Percentiles rank a stretch among this genome's conserved stretches.
Evolutionary conservation across 2,797 vertebrate species (phyloP).

Genomic region (Cyclopterus lumpus): DNA sequence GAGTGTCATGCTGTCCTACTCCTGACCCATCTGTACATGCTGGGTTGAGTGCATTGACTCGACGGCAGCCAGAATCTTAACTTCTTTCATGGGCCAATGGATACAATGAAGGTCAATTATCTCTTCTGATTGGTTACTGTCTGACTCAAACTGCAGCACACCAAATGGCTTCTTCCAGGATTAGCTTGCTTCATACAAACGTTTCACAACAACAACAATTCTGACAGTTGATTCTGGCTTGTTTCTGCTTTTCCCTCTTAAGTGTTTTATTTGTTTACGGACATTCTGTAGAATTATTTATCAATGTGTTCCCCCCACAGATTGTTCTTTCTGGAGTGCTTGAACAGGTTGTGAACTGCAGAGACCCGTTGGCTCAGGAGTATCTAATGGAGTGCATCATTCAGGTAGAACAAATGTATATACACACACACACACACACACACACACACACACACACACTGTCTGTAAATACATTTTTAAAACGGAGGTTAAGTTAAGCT

Average conservation of each 20-base stretch:
- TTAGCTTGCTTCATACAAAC: not conserved
- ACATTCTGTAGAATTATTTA: not conserved
- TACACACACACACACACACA: no score
- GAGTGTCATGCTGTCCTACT: no score
- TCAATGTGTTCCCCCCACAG: conserved; percentile 68
- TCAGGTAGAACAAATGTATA: conserved; percentile 85
- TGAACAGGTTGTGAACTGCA: conserved; percentile 98
- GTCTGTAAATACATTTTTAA: not conserved
- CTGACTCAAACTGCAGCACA: no score
- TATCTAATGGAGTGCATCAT: conserved; percentile 99
- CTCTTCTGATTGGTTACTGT: no score
- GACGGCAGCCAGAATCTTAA: no score
- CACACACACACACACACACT: no score
- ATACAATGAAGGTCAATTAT: no score
- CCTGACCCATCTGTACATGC: no score
- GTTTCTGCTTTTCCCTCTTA: not conserved
- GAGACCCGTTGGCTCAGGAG: conserved; percentile 97
- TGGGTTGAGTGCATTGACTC: no score
- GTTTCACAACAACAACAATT: not conserved
- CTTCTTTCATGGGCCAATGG: no score
- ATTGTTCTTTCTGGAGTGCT: conserved; percentile 94
- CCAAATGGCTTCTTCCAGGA: not conserved
- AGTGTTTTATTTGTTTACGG: not conserved
- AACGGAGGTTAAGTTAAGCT: not conserved
- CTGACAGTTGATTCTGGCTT: not conserved